Evolutionary conservation across 2,888 invertebrate genomes (phyloP).

Genomic region (Idaea aversata): DNA sequence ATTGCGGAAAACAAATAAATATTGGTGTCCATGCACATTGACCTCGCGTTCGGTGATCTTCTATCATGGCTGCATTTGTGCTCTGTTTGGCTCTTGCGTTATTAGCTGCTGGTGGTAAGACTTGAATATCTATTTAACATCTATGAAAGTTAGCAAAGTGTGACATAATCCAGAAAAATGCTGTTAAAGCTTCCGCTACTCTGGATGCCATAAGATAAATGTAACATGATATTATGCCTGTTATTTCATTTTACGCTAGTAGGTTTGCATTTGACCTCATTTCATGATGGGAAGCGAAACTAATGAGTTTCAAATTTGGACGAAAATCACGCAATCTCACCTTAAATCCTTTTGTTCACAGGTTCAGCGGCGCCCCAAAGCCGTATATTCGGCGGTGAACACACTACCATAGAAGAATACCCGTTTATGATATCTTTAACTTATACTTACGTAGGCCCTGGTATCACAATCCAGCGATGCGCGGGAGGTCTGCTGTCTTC

Average conservation of each 20-base stretch:
- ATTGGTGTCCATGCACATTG: neutral
- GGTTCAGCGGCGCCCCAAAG: conserved; percentile 44
- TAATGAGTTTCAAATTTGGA: too few species aligned
- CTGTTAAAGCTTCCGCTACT: too few species aligned
- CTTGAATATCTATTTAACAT: conserved; percentile 4
- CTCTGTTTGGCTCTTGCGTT: conserved; percentile 26
- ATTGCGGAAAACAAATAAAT: neutral
- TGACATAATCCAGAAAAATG: too few species aligned
- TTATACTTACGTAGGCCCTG: conserved; percentile 47
- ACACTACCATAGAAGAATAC: conserved; percentile 45
- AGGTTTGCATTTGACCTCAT: too few species aligned
- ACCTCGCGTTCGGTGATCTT: neutral
- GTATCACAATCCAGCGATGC: conserved; percentile 52
- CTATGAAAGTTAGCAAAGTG: neutral
- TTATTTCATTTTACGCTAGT: too few species aligned
- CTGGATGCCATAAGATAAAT: too few species aligned
- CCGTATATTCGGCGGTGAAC: conserved; percentile 51
- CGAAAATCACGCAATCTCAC: too few species aligned
- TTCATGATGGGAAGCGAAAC: too few species aligned
- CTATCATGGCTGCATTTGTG: conserved; percentile 29
- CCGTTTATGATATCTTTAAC: conserved; percentile 45
- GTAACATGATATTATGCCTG: too few species aligned
- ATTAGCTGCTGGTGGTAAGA: neutral
- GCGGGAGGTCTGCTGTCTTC: conserved; percentile 58
- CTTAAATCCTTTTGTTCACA: conserved; percentile 14